Percentiles rank a stretch among this genome's conserved stretches.
Evolutionary conservation across 2,888 invertebrate genomes (phyloP).

Genomic region (Oligia strigilis): DNA sequence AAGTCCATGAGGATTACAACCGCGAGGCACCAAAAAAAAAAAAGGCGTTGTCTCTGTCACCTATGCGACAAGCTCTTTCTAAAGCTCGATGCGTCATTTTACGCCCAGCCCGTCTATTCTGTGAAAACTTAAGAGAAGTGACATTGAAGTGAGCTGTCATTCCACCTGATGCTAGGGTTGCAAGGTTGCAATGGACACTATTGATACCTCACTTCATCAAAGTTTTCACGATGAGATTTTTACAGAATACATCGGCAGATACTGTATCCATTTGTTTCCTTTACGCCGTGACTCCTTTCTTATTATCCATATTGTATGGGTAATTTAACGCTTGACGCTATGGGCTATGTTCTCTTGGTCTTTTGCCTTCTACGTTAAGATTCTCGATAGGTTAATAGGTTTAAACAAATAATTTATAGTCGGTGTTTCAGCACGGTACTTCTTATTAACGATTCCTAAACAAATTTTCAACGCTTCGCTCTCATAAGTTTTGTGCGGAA

Average conservation of each 20-base stretch:
- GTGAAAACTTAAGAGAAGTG: background rate
- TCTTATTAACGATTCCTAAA: constrained; percentile 6
- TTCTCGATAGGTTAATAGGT: background rate
- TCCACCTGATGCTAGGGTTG: too few species aligned
- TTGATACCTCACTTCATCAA: too few species aligned
- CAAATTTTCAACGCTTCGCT: constrained; percentile 32
- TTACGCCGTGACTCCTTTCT: background rate
- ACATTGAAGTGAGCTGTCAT: too few species aligned
- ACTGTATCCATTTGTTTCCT: background rate
- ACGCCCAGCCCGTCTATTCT: background rate
- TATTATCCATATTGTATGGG: background rate
- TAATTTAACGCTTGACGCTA: background rate
- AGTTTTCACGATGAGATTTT: too few species aligned
- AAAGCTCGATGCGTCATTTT: background rate
- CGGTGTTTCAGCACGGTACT: background rate
- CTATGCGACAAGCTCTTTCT: background rate
- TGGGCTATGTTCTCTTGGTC: background rate
- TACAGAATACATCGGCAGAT: too few species aligned
- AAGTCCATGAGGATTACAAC: too few species aligned
- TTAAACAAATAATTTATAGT: background rate
- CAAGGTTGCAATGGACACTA: too few species aligned
- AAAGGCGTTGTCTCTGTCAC: background rate
- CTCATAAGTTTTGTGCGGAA: constrained; percentile 28
- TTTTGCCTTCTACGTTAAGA: background rate
- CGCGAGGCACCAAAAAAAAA: too few species aligned